phyloP scores from a whole-genome alignment of 2,113 vertebrate species.

The Emydura subglobosa region DNA sequence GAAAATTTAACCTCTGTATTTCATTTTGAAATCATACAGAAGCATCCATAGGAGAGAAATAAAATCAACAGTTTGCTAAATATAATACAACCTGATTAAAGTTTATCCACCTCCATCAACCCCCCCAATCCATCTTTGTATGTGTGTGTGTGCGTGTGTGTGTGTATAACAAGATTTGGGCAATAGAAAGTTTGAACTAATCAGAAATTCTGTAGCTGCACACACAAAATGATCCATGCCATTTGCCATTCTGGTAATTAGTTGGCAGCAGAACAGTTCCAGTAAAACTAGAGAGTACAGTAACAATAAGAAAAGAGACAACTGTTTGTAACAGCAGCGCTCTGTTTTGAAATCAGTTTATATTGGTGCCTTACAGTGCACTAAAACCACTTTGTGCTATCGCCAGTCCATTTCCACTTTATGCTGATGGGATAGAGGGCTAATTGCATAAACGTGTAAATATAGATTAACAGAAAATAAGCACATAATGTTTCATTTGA shows the following conservation, averaged over 20 bases:
- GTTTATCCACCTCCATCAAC: not conserved
- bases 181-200: not conserved
- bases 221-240: not conserved
- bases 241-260: not conserved
- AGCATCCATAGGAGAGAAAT: constrained; percentile 28
- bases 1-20: constrained; percentile 45
- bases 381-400: accelerated
- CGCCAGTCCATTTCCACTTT: accelerated
- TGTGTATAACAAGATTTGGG: not conserved
- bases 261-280: not conserved
- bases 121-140: not conserved
- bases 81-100: not conserved
- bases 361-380: accelerated
- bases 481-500: not conserved
- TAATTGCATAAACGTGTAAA: not conserved
- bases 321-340: accelerated
- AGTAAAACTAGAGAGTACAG: not conserved
- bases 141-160: too few species aligned
- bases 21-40: constrained; percentile 25
- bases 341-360: not conserved
- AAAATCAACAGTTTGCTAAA: constrained; percentile 60
- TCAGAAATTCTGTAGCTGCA: not conserved
- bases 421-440: not conserved
- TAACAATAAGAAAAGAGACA: not conserved
- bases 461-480: not conserved